Conservation (phyloP, 2,113 vertebrate genomes). For the Myotis yumanensis region DNA sequence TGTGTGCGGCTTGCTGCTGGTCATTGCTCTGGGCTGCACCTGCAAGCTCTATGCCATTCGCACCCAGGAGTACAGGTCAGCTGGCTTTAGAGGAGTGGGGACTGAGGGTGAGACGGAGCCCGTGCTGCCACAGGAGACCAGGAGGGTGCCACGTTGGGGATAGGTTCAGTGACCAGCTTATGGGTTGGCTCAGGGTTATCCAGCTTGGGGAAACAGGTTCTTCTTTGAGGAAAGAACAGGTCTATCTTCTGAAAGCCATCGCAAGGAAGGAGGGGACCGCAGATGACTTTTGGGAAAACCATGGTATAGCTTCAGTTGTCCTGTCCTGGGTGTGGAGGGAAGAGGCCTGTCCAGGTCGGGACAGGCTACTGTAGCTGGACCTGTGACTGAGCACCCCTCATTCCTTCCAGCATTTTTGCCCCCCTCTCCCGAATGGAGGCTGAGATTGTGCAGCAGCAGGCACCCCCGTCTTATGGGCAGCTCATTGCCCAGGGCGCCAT, state of each 20-base stretch:
- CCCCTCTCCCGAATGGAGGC: slow-evolving; percentile 92
- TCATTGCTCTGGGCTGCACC: slow-evolving; percentile 94
- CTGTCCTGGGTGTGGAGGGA: not conserved
- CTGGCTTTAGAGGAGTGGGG: not conserved
- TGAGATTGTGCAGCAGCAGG: slow-evolving; percentile 92
- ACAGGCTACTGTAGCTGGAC: not conserved
- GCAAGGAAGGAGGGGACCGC: not conserved
- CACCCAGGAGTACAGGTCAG: slow-evolving; percentile 86
- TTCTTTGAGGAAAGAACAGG: not conserved
- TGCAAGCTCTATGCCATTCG: slow-evolving; percentile 93
- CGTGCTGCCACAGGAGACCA: rapidly evolving
- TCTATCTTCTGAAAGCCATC: not conserved
- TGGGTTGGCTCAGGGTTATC: not conserved
- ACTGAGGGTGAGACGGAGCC: not conserved
- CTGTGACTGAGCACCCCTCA: not conserved
- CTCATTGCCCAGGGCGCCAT: slow-evolving; percentile 94
- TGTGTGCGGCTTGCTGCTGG: slow-evolving; percentile 91
- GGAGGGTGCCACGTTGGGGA: not conserved
- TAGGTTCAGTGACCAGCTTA: not conserved
- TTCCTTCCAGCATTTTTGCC: slow-evolving; percentile 87
- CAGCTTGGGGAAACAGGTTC: not conserved
- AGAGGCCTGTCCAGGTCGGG: not conserved
- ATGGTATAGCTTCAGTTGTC: not conserved
- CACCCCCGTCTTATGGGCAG: slow-evolving; percentile 94
- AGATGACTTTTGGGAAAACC: not conserved